A percentile compares a stretch with the other conserved stretches of the same genome.
Conservation (phyloP, 2,113 vertebrate species). For the Mustela nigripes region DNA sequence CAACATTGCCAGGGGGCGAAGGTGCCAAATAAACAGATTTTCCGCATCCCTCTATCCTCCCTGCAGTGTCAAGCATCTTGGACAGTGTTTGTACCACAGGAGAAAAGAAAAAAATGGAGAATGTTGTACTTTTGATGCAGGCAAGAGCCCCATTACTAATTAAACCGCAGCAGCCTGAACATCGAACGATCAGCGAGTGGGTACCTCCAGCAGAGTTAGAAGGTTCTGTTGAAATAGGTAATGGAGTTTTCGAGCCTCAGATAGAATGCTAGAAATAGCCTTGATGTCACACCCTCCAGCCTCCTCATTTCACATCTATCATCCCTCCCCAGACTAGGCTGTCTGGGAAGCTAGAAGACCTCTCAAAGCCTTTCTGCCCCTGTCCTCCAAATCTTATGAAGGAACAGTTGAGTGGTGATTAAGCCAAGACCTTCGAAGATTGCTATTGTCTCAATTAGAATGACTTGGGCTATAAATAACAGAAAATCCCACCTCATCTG, state of each 20-base stretch:
- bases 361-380: neutral
- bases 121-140: slow-evolving; percentile 47
- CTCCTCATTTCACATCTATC: neutral
- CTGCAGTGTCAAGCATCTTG: slow-evolving; percentile 35
- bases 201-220: neutral
- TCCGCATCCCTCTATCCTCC: neutral
- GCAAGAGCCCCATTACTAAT: slow-evolving; percentile 47
- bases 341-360: neutral
- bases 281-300: neutral
- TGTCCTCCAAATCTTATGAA: neutral
- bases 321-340: neutral
- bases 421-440: neutral
- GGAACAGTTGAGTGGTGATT: neutral
- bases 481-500: neutral
- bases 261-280: slow-evolving; percentile 21
- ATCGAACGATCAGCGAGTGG: neutral
- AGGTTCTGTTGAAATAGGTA: slow-evolving; percentile 42
- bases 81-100: neutral
- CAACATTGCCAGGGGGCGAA: neutral
- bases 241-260: neutral
- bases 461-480: neutral
- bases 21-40: slow-evolving; percentile 59
- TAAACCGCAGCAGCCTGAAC: slow-evolving; percentile 42
- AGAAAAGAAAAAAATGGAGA: neutral
- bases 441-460: neutral